Conservation (phyloP, 2,888 invertebrate genomes). For the Amiota minor region DNA sequence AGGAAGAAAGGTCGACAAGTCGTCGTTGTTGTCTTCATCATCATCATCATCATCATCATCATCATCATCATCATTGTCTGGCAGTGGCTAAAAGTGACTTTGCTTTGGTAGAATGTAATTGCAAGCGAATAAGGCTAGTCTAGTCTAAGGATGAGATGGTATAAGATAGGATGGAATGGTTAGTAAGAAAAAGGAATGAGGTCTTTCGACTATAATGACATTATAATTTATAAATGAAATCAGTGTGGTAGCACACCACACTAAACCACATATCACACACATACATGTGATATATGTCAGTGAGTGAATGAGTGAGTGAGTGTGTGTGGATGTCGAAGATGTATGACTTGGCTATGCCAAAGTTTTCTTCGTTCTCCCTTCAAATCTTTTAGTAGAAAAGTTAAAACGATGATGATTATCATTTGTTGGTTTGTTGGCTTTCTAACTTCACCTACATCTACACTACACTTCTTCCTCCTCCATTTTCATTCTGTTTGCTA, state of each 20-base stretch:
- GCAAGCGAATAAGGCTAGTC: conserved; percentile 44
- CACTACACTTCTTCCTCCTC: too few relatives aligned
- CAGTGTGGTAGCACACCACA: conserved; percentile 44
- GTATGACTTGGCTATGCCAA: conserved; percentile 6
- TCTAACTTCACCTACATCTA: neutral
- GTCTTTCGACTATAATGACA: conserved; percentile 68
- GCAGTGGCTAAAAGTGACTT: conserved; percentile 24
- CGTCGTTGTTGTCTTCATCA: too few relatives aligned
- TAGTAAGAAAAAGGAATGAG: conserved; percentile 25
- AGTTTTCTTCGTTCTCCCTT: neutral
- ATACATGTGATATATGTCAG: conserved; percentile 25
- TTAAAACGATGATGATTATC: conserved; percentile 51
- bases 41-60: too few relatives aligned
- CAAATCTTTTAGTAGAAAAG: conserved; percentile 20
- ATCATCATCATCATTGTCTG: neutral
- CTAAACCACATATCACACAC: neutral
- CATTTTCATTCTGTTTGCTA: neutral
- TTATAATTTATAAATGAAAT: conserved; percentile 71
- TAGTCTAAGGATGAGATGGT: conserved; percentile 22
- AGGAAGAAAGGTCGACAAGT: conserved; percentile 1
- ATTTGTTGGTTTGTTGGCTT: conserved; percentile 31
- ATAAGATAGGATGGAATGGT: neutral
- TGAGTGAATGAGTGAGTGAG: conserved; percentile 60
- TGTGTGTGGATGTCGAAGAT: conserved; percentile 31
- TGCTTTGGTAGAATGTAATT: conserved; percentile 47